phyloP scores from a whole-genome alignment of 2,113 vertebrate genomes.

The Emydocephalus ijimae region DNA sequence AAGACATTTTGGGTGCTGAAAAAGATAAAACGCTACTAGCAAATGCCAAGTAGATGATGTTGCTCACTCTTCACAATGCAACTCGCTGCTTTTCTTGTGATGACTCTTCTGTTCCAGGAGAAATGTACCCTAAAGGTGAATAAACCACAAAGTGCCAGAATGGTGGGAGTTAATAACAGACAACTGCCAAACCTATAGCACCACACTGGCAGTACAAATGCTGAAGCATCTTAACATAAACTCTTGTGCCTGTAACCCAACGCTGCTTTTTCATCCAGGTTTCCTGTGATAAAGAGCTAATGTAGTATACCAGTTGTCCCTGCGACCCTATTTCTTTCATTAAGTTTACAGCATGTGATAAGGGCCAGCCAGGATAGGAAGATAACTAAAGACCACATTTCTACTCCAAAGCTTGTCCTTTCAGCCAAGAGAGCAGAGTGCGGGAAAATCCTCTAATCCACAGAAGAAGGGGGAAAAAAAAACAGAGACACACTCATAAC shows the following conservation, averaged over 20 bases:
- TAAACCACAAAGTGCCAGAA: constrained; percentile 17
- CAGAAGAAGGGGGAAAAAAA: constrained; percentile 32
- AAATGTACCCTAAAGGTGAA: not conserved
- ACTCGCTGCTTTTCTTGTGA: not conserved
- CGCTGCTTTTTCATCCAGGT: constrained; percentile 40
- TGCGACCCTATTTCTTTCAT: constrained; percentile 29
- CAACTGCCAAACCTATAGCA: not conserved
- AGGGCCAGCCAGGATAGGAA: constrained; percentile 9
- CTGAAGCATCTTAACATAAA: constrained; percentile 24
- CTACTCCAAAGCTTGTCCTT: constrained; percentile 36
- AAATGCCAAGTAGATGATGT: not conserved
- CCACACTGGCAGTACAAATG: constrained; percentile 11
- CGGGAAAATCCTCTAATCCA: constrained; percentile 56
- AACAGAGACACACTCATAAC: not conserved
- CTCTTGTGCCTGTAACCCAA: constrained; percentile 24
- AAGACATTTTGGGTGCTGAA: not conserved
- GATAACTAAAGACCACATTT: constrained; percentile 28
- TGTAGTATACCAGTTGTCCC: constrained; percentile 33
- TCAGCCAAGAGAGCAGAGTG: constrained; percentile 50
- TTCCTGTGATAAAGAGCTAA: constrained; percentile 32
- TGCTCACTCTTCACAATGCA: not conserved
- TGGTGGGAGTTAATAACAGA: not conserved
- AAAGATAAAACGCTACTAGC: not conserved
- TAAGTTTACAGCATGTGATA: constrained; percentile 2
- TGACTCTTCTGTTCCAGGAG: not conserved